Base-by-base conservation (phyloP, 2,888 invertebrate genomes). In the Diplolepis rosae region DNA sequence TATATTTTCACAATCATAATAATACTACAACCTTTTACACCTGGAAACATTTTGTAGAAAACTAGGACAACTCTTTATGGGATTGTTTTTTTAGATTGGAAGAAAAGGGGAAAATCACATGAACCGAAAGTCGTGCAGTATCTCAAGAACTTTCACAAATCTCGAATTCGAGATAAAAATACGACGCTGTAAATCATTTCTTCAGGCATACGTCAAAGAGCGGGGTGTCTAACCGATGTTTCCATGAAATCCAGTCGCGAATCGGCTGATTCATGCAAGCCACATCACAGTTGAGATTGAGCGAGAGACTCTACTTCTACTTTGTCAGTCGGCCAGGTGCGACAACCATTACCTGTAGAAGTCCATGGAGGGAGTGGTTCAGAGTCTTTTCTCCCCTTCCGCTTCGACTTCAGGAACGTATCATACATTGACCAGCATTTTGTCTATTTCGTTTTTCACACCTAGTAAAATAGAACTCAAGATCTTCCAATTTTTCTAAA, bases 11-110 rank as follows among this genome's bases (percentile, higher is more conserved):
- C n/a, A n/a, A n/a, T n/a, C n/a, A n/a, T n/a, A n/a, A n/a, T n/a
- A n/a, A n/a, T n/a, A n/a, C n/a, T n/a, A n/a, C n/a, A n/a, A n/a
- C n/a, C n/a, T n/a, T n/a, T n/a, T n/a, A n/a, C n/a, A n/a, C n/a
- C n/a, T n/a, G n/a, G n/a, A n/a, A n/a, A n/a, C 77, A 70, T 75
- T 72, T 78, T 70, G 68, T 9, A 15, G 18, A 66, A 68, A 71
- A 69, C 65, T 48, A 18, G 39, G 39, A 71, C 24, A 22, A 22
- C 35, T 35, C 35, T 61, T 61, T 35, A 39, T 24, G 56, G 22
- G 6, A 61, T 56, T 35, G 56, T 61, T 61, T 61, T 32, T 32
- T 32, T 18, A 28, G 9, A 32, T 54, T 4, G 7, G 7, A 4
- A 30, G 18, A 61, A 35, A 35, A 61, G 32, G 61, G 61, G 13